Percentiles rank a stretch among this genome's conserved stretches.
These are phyloP conservation scores for Callyntrura guangdongensis DNA, from an alignment of 2,888 invertebrate species.

Conservation along the genomic window DNA sequence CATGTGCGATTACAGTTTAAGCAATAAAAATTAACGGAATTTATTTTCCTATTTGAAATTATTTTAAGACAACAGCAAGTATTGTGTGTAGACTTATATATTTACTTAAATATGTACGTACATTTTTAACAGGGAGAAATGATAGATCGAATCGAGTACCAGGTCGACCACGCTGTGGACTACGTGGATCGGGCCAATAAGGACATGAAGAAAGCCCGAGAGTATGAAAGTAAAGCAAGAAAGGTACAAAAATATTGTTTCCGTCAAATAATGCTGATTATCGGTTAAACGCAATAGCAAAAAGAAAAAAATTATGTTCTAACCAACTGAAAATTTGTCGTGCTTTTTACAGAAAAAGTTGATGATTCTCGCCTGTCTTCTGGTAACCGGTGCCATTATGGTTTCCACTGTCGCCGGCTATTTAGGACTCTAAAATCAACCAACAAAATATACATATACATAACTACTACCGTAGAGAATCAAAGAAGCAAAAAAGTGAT, in stretches of 20 bases:
- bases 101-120: background rate
- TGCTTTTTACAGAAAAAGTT: constrained; percentile 79
- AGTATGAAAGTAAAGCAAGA: constrained; percentile 95
- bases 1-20: background rate
- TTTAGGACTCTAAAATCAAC: constrained; percentile 81
- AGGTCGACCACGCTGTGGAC: constrained; percentile 94
- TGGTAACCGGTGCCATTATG: constrained; percentile 81
- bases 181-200: constrained; percentile 93
- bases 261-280: too few relatives aligned
- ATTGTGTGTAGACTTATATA: too few relatives aligned
- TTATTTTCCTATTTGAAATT: background rate
- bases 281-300: too few relatives aligned
- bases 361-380: constrained; percentile 81
- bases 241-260: constrained; percentile 94
- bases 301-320: too few relatives aligned
- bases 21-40: background rate
- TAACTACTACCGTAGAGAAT: constrained; percentile 40
- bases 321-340: too few relatives aligned
- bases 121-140: constrained; percentile 93
- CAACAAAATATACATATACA: constrained; percentile 41
- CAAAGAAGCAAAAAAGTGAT: constrained; percentile 67
- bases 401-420: constrained; percentile 82
- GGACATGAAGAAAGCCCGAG: constrained; percentile 92
- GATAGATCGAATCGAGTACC: constrained; percentile 97
- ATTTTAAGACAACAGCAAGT: too few relatives aligned